Evolutionary conservation across 2,888 invertebrate genomes (phyloP), one percentile per base, ranked within the genome.

Genomic region (Helleia helle): DNA sequence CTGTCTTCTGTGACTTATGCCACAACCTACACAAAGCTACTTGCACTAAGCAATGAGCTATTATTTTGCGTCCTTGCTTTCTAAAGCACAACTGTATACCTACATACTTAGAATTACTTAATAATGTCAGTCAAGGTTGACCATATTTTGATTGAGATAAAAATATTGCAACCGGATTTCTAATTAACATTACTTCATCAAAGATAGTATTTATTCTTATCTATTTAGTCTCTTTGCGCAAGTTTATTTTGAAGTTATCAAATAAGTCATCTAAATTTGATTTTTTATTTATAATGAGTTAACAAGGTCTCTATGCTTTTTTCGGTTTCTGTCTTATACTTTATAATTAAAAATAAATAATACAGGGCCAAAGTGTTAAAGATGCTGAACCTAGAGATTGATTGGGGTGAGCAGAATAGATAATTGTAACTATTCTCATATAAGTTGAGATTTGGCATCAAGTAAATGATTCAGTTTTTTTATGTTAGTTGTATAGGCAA

Each of bases 61-160:
- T 50, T 51, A 49, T 50, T 44, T 49, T 45, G 49, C 53, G 72
- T 71, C 83, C 83, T 83, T 83, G 74, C 83, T 81, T 83, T 83
- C 83, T 73, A 81, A 75, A 68, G 56, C 54, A 58, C 51, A 52
- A 55, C 61, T 60, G 52, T 65, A n/a, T n/a, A n/a, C n/a, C n/a
- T n/a, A 55, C 56, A 60, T 55, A 60, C 63, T 65, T 72, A 71
- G 71, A 65, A 70, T 50, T 49, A 70, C 71, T 74, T 77, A 81
- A 79, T 79, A 73, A 77, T 65, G 68, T 68, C 66, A 59, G 55
- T 67, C 77, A 81, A 81, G 80, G 80, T 61, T 65, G 57, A 49
- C 59, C 64, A 63, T 31, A 40, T 31, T 68, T 62, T 47, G 73
- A 73, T 74, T 61, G 59, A 53, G 48, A 51, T 59, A 73, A 77